Conservation (phyloP, 2,888 invertebrate genomes). For the Auanema sp. region DNA sequence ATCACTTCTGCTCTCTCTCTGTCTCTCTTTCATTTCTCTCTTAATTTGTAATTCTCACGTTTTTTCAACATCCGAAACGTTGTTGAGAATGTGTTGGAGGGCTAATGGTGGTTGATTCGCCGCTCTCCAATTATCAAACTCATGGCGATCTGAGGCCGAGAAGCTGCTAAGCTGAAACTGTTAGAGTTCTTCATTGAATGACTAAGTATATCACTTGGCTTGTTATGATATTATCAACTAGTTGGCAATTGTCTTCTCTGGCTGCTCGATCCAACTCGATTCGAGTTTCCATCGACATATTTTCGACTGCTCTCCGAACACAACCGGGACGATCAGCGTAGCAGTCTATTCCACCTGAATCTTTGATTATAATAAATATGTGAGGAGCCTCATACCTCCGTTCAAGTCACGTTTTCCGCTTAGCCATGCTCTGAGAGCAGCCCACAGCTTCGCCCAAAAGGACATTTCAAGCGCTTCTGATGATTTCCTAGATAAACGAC, state of each 20-base stretch:
- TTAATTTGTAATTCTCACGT: constrained; percentile 1
- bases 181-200: background rate
- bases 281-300: constrained; percentile 34
- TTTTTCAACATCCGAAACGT: constrained; percentile 15
- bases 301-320: constrained; percentile 34
- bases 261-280: constrained; percentile 37
- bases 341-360: constrained; percentile 20
- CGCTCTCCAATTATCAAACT: constrained; percentile 32
- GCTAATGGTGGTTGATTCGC: constrained; percentile 30
- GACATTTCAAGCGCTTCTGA: constrained; percentile 33
- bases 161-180: constrained; percentile 14
- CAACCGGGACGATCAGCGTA: constrained; percentile 37
- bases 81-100: constrained; percentile 20
- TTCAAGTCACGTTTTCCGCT: constrained; percentile 15
- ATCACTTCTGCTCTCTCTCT: background rate
- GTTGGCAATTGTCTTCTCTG: constrained; percentile 32
- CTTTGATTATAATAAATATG: background rate
- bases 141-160: constrained; percentile 8
- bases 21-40: background rate
- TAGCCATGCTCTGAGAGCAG: constrained; percentile 16
- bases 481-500: constrained; percentile 22
- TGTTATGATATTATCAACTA: constrained; percentile 27
- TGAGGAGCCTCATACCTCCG: background rate
- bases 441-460: constrained; percentile 31
- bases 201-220: constrained; percentile 15